A percentile compares a stretch with the other conserved stretches of the same genome.
Evolutionary conservation across 2,888 invertebrate species (phyloP).

Genomic region (Epiblema foenella): DNA sequence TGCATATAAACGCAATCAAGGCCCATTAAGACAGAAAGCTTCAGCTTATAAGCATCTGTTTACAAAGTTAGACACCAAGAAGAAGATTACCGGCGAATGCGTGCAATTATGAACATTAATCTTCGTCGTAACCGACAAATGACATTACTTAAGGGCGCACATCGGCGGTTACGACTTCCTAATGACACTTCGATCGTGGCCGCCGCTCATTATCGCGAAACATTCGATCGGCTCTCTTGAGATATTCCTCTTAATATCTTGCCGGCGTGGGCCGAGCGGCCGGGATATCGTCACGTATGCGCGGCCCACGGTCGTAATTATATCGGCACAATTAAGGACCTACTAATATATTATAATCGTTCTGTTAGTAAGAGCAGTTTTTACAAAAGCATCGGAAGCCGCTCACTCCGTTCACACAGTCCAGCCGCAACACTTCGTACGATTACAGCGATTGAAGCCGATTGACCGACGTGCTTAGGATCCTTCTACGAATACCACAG

Average conservation of each 20-base stretch:
- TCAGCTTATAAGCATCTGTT: conserved; percentile 26
- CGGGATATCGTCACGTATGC: conserved; percentile 84
- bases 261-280: conserved; percentile 68
- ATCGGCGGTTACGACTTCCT: conserved; percentile 81
- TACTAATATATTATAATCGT: conserved; percentile 85
- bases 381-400: conserved; percentile 73
- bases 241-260: conserved; percentile 83
- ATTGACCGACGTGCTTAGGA: conserved; percentile 66
- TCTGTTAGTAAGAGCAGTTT: conserved; percentile 78
- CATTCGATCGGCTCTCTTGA: conserved; percentile 79
- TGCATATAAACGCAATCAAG: conserved; percentile 15
- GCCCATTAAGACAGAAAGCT: conserved; percentile 29
- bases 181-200: conserved; percentile 82
- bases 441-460: conserved; percentile 54
- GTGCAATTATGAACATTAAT: conserved; percentile 77
- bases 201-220: conserved; percentile 81
- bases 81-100: conserved; percentile 47
- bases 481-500: conserved; percentile 59
- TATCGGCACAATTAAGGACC: conserved; percentile 82
- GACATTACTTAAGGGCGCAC: conserved; percentile 79
- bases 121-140: conserved; percentile 67
- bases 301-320: conserved; percentile 78
- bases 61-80: conserved; percentile 50
- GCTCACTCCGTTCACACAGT: conserved; percentile 69
- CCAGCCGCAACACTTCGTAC: conserved; percentile 67